phyloP scores from a whole-genome alignment of 2,113 vertebrate species.

The Psittacara wagleri region DNA sequence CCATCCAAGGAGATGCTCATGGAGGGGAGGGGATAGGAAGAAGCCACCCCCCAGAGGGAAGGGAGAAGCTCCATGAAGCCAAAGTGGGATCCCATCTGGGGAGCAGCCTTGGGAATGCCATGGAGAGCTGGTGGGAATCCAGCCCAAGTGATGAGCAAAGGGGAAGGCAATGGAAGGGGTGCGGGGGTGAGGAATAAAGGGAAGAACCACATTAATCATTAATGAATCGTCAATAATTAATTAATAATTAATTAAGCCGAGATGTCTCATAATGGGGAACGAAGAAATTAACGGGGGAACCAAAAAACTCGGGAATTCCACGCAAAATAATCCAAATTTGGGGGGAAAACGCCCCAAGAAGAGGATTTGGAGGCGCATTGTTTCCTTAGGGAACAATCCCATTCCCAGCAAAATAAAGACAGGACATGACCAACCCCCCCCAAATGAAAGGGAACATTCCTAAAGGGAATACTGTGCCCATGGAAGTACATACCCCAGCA shows the following conservation, averaged over 20 bases:
- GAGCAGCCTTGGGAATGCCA: background rate
- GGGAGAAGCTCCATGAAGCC: background rate
- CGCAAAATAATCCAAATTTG: background rate
- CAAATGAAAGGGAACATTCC: background rate
- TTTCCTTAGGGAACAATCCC: background rate
- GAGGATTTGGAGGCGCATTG: background rate
- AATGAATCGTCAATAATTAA: too few species aligned
- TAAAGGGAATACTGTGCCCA: background rate
- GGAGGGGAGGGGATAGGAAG: background rate
- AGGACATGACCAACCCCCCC: background rate
- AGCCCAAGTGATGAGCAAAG: background rate
- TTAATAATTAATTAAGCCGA: background rate
- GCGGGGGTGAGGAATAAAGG: background rate
- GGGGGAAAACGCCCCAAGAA: background rate
- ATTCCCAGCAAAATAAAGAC: background rate
- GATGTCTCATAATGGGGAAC: background rate
- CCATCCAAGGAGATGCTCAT: background rate
- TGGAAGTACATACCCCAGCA: background rate
- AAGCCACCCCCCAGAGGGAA: background rate
- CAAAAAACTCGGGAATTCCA: background rate
- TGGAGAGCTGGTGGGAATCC: background rate
- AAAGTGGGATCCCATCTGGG: background rate
- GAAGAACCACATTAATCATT: background rate
- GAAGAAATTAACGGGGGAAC: too few species aligned
- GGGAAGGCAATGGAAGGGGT: background rate